These are phyloP conservation scores for Poeciliopsis retropinna DNA, from an alignment of 2,113 vertebrate species.

Conservation along the genomic window DNA sequence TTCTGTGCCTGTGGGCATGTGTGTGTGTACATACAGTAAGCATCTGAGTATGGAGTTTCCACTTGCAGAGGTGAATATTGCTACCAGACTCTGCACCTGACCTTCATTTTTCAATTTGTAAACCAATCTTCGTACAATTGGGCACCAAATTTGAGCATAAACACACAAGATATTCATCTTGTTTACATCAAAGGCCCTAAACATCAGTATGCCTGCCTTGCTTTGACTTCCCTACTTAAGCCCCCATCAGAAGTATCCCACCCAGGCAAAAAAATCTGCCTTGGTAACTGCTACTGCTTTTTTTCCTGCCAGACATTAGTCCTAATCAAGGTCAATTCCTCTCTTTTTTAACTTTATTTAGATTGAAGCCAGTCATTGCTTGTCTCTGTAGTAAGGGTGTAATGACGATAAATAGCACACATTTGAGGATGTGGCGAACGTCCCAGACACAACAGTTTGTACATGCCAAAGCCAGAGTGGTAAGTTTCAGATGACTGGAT, in stretches of 20 bases:
- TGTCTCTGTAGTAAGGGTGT: slow-evolving; percentile 28
- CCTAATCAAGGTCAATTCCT: slow-evolving; percentile 69
- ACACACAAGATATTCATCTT: slow-evolving; percentile 81
- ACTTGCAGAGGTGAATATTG: slow-evolving; percentile 49
- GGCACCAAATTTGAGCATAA: slow-evolving; percentile 79
- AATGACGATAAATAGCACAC: slow-evolving; percentile 64
- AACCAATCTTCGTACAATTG: slow-evolving; percentile 80
- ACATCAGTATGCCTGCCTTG: slow-evolving; percentile 35
- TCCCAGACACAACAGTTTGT: not conserved
- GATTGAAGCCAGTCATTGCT: slow-evolving; percentile 43
- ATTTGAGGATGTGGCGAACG: slow-evolving; percentile 18
- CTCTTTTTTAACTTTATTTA: slow-evolving; percentile 33
- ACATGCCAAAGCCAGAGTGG: not conserved
- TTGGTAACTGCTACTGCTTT: slow-evolving; percentile 32
- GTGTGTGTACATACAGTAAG: slow-evolving; percentile 34
- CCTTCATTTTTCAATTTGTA: slow-evolving; percentile 85
- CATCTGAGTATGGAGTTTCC: slow-evolving; percentile 36
- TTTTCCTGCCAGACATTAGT: slow-evolving; percentile 68
- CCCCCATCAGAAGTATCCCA: slow-evolving; percentile 46
- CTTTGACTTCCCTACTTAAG: slow-evolving; percentile 33
- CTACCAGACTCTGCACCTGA: slow-evolving; percentile 76
- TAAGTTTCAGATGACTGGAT: not conserved
- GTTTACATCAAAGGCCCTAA: slow-evolving; percentile 75
- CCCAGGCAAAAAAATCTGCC: slow-evolving; percentile 38
- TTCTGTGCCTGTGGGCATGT: slow-evolving; percentile 13